Base-by-base conservation (phyloP, 2,113 vertebrate species). In the Trichomycterus rosablanca region DNA sequence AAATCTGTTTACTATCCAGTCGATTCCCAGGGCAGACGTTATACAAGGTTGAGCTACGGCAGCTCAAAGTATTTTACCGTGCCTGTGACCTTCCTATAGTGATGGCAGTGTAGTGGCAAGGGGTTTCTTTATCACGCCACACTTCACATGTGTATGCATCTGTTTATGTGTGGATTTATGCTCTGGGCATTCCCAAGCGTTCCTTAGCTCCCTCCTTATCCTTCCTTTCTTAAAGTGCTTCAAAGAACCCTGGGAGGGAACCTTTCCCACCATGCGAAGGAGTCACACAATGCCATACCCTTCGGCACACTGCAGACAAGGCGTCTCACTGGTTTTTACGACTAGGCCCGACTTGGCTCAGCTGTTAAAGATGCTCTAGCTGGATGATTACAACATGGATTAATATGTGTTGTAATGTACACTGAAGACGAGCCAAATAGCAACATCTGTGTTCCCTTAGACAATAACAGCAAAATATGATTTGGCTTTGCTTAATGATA, bases 81-180 rank as follows among this genome's bases (percentile, higher is more conserved):
- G 73, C 68, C 71, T 59, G 28, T 67, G 75, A 80, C 79, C 75
- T 71, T 74, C 74, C 71, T 24, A 68, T 68, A 68, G 63, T 72
- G 53, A 78, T 56, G 34, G 34, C 52, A 59, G 20, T 22, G 10
- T 7, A 10, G 60, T 62, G 46, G 52, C 59, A 57, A 28, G 45
- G 37, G 39, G 32, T 53, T 62, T 43, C 58, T 75, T 70, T 46
- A 66, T 63, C 67, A 63, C 32, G 30, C 23, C 20, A 44, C 52
- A 12, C 39, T 22, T 15, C 23, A 37, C 28, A 54, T 50, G 34
- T 56, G 11, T 43, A 18, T 54, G 53, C 56, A 23, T 57, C 4
- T 62, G 56, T 39, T 22, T 51, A 18, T 59, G 11, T 22, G 15
- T 51, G 34, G 16, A 22, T 52, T 28, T 59, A 26, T 65, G 53